Conservation (phyloP, 2,797 vertebrate genomes). For the Enteromius mattozi region DNA sequence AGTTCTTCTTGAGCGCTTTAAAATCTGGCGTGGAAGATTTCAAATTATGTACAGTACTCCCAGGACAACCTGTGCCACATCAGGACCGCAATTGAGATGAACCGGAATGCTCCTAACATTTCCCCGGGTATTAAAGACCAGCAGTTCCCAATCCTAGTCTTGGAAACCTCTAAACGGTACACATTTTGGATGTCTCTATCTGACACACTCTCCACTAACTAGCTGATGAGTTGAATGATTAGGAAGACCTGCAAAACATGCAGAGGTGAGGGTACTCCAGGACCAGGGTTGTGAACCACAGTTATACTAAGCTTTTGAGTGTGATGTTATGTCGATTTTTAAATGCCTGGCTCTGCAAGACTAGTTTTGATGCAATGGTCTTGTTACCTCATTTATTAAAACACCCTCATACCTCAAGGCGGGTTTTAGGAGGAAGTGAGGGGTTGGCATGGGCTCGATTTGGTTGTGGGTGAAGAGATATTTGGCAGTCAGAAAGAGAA, state of each 20-base stretch:
- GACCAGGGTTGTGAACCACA: not conserved
- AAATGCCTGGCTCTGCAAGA: not conserved
- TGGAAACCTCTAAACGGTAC: not conserved
- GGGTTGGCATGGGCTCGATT: slow-evolving; percentile 14
- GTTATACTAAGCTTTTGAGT: not conserved
- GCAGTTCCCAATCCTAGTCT: not conserved
- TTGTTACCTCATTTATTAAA: slow-evolving; percentile 10
- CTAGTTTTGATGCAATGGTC: slow-evolving; percentile 5
- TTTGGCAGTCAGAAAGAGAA: slow-evolving; percentile 37
- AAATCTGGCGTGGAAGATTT: slow-evolving; percentile 5
- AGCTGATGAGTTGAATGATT: not conserved
- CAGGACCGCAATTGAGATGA: not conserved
- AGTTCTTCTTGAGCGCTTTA: not conserved
- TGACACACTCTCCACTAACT: not conserved
- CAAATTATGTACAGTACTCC: not conserved
- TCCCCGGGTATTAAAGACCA: not conserved
- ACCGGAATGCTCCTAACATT: not conserved
- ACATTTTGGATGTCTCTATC: not conserved
- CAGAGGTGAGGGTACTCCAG: not conserved
- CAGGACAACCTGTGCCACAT: not conserved
- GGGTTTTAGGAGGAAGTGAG: slow-evolving; percentile 8
- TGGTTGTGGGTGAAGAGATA: slow-evolving; percentile 23
- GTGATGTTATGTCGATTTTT: not conserved
- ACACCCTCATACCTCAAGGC: not conserved
- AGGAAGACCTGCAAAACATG: not conserved